phyloP scores from a whole-genome alignment of 2,113 vertebrate genomes.

The Coryphaenoides rupestris region DNA sequence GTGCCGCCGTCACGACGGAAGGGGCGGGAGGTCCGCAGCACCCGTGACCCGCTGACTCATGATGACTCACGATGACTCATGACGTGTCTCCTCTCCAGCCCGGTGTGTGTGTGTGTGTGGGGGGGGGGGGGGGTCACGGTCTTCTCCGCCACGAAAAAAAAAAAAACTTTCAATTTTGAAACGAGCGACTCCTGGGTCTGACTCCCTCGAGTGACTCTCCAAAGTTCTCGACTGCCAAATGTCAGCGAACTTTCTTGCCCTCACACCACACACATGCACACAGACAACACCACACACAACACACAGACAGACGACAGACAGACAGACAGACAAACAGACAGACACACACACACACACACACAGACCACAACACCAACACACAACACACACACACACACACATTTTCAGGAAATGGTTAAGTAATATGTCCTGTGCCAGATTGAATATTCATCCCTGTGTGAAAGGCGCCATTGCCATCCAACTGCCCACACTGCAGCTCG shows the following conservation, averaged over 20 bases:
- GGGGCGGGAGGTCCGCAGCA: too few relatives aligned
- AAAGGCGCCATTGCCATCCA: constrained; percentile 31
- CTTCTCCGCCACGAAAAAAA: constrained; percentile 34
- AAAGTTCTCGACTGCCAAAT: constrained; percentile 13
- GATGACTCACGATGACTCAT: too few relatives aligned
- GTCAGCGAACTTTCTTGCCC: constrained; percentile 19
- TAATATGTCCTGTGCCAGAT: constrained; percentile 16
- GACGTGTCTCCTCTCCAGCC: constrained; percentile 32
- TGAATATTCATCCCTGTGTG: constrained; percentile 28
- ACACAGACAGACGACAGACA: too few relatives aligned
- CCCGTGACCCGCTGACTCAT: too few relatives aligned
- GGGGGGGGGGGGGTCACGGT: constrained; percentile 27
- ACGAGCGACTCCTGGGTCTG: background rate
- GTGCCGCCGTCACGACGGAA: too few relatives aligned
- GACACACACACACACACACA: background rate
- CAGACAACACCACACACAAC: too few relatives aligned
- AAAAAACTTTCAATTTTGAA: constrained; percentile 25
- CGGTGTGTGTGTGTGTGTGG: too few relatives aligned
- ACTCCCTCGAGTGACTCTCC: constrained; percentile 18
- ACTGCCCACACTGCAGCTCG: constrained; percentile 27
- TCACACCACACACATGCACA: constrained; percentile 7
- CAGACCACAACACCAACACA: too few relatives aligned
- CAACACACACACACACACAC: too few relatives aligned
- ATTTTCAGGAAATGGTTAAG: constrained; percentile 9
- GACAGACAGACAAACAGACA: too few relatives aligned